These are phyloP conservation scores for Agonum fuliginosum DNA, from an alignment of 2,888 invertebrate genomes.

Conservation along the genomic window DNA sequence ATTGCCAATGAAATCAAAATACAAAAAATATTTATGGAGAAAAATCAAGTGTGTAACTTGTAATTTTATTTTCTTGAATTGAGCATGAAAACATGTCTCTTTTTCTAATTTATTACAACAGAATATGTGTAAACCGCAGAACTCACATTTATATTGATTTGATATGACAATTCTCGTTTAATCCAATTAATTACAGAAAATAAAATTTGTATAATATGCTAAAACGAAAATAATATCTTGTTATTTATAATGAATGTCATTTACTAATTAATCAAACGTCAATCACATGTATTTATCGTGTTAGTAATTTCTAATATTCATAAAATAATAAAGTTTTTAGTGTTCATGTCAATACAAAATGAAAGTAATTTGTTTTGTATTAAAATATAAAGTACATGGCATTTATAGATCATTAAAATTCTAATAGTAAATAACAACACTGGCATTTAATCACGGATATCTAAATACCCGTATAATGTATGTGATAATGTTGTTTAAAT, in stretches of 20 bases:
- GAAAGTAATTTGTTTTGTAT: background rate
- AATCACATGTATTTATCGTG: constrained; percentile 6
- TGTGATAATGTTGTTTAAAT: constrained; percentile 25
- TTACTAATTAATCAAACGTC: constrained; percentile 17
- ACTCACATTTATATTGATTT: background rate
- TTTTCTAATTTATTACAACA: background rate
- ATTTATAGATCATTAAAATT: constrained; percentile 27
- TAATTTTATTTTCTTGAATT: too few relatives aligned
- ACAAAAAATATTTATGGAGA: too few relatives aligned
- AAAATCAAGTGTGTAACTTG: too few relatives aligned
- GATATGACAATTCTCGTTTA: background rate
- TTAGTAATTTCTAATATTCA: constrained; percentile 3
- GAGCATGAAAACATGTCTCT: background rate
- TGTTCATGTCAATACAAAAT: background rate
- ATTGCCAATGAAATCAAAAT: too few relatives aligned
- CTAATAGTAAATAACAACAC: constrained; percentile 16
- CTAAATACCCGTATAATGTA: constrained; percentile 12
- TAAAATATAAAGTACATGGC: constrained; percentile 5
- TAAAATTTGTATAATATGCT: background rate
- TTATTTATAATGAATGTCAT: constrained; percentile 12
- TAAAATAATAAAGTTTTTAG: constrained; percentile 24
- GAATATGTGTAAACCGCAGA: background rate
- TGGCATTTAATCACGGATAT: constrained; percentile 34
- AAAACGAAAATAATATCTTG: constrained; percentile 16
- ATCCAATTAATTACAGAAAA: constrained; percentile 3